Base-by-base conservation (phyloP, 2,113 vertebrate species). In the Neomonachus schauinslandi region DNA sequence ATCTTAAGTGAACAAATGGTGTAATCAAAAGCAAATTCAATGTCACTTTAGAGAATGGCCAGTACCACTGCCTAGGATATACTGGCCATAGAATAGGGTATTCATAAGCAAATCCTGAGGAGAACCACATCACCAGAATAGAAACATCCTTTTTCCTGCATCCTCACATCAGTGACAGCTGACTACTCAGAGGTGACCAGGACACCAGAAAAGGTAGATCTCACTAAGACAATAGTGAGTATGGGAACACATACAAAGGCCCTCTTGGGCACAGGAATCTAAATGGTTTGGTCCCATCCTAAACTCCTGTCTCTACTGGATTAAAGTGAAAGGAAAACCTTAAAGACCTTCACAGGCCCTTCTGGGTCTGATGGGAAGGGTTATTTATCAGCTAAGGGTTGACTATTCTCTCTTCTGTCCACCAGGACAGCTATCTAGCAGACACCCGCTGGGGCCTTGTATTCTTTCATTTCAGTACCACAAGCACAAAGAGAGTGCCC, bases 1-100 rank as follows among this genome's bases (percentile, higher is more conserved):
- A 65, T 63, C 28, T 33, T 80, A 22, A 71, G 65, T 77, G 72
- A 36, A 80, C 6, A 84, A 89, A 69, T 5, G 67, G 49, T 26
- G 63, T 11, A 71, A 55, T 89, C 22, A 92, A 89, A 92, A 80
- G 57, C 19, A 83, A 94, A 86, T 72, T 85, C n/a, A 82, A 51
- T 31, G 51, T 63, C 53, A 59, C 28, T 63, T 91, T 55, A 72
- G 42, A 79, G 77, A 77, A 31, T 63, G 79, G 80, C 71, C 3
- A 24, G 49, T 74, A 67, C 71, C 15, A 94, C 36, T 81, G 13
- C 33, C 10, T n/a, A 89, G 77, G 81, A 76, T 69, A 91, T 5
- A 39, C 28, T 18, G 31, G 46, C 8, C 15, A 81, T 0, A 76
- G 46, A 51, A 71, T 69, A 87, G 11, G 26, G 51, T 88, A 46